Percentiles rank a stretch among this genome's conserved stretches.
These are phyloP conservation scores for Gastracanthus pulcherrimus DNA, from an alignment of 2,888 invertebrate species.

Conservation along the genomic window DNA sequence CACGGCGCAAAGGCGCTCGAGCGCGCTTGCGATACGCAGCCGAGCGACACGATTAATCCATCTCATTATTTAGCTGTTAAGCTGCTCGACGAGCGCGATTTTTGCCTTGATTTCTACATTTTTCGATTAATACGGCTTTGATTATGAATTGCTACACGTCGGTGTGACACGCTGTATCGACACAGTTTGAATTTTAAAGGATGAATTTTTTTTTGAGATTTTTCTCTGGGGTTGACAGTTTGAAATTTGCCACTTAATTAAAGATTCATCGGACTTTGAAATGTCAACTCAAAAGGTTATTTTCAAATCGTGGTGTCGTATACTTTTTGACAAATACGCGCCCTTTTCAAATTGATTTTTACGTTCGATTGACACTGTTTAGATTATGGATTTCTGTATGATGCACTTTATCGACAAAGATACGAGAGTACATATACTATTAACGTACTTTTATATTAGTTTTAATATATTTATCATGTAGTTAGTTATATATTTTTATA, in stretches of 20 bases:
- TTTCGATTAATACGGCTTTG: neutral
- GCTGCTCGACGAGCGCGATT: neutral
- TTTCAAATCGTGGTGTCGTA: no score
- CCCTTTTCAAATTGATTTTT: no score
- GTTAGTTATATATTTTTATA: no score
- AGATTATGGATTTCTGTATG: no score
- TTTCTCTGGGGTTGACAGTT: neutral
- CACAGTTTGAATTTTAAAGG: neutral
- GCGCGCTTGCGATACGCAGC: neutral
- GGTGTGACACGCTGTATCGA: neutral
- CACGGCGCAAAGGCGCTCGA: neutral
- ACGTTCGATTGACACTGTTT: no score
- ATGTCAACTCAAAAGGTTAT: no score
- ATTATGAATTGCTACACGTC: neutral
- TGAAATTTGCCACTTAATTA: neutral
- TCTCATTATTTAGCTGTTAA: slow-evolving; percentile 29
- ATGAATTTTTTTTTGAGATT: neutral
- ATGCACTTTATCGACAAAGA: no score
- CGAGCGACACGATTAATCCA: neutral
- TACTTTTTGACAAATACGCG: no score
- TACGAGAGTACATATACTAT: no score
- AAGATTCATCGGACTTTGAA: no score
- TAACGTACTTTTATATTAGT: no score
- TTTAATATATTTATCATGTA: no score
- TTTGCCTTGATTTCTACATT: neutral